These are phyloP conservation scores for Leptarthrus brevirostris DNA, from an alignment of 2,888 invertebrate species.

Conservation along the genomic window DNA sequence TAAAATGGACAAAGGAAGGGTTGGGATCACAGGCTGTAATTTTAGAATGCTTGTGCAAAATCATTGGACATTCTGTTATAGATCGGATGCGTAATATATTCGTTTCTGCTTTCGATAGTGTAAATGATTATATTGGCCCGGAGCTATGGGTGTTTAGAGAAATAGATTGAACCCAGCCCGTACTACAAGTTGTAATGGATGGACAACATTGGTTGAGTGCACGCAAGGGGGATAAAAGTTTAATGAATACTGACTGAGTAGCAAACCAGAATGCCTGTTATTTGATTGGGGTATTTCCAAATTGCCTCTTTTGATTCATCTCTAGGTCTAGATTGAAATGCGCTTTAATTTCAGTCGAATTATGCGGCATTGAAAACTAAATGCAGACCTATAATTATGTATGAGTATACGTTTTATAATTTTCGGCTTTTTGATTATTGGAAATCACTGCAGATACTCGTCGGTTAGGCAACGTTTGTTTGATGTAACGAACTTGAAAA, in stretches of 20 bases:
- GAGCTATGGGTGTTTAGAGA: not conserved
- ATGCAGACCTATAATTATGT: no score
- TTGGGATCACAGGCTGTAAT: slow-evolving; percentile 25
- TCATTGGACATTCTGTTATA: slow-evolving; percentile 24
- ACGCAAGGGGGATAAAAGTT: not conserved
- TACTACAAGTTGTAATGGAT: slow-evolving; percentile 20
- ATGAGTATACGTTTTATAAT: no score
- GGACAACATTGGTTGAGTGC: not conserved
- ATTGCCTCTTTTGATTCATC: no score
- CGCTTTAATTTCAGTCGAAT: no score
- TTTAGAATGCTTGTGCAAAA: slow-evolving; percentile 14
- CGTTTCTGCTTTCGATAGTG: slow-evolving; percentile 28
- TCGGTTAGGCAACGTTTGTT: no score
- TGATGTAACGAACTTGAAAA: no score
- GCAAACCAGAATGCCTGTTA: no score
- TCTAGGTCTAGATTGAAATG: no score
- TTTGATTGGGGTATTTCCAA: no score
- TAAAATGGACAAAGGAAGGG: slow-evolving; percentile 29
- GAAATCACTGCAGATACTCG: no score
- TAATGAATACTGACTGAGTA: slow-evolving; percentile 22
- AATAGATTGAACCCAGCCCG: not conserved
- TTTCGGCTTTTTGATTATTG: no score
- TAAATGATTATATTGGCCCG: slow-evolving; percentile 32
- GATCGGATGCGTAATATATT: not conserved
- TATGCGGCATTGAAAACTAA: no score